Evolutionary conservation across 2,797 vertebrate genomes (phyloP).

Genomic region (Sphenopsis melanotis): DNA sequence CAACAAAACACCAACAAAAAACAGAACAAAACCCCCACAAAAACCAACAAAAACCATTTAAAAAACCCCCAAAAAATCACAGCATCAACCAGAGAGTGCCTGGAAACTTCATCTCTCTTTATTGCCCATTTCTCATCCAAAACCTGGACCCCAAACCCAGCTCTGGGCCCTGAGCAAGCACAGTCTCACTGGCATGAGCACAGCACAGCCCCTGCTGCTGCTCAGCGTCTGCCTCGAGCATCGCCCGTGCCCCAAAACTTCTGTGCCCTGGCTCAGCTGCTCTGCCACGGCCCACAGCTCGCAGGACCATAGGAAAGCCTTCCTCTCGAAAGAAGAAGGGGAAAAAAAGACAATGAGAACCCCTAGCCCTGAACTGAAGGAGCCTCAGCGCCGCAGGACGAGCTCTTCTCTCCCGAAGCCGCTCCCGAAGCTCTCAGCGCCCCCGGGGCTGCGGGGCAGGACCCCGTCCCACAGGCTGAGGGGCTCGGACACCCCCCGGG

Average conservation of each 20-base stretch:
- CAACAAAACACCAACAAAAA: too few relatives aligned
- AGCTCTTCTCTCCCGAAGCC: neutral
- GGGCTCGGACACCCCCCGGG: neutral
- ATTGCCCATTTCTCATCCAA: neutral
- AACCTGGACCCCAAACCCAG: neutral
- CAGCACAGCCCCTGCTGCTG: neutral
- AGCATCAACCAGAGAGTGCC: neutral
- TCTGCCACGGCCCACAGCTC: neutral
- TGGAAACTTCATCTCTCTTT: slow-evolving; percentile 1
- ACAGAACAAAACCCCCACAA: too few relatives aligned
- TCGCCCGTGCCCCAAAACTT: neutral
- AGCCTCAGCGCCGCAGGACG: neutral
- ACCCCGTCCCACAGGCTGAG: neutral
- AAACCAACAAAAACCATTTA: too few relatives aligned
- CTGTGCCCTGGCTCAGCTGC: neutral
- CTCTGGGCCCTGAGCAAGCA: neutral
- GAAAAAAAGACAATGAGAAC: neutral
- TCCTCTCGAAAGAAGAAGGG: neutral
- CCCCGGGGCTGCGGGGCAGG: slow-evolving; percentile 68
- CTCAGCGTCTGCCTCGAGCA: neutral
- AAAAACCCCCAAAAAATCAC: too few relatives aligned
- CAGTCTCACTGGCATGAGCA: neutral
- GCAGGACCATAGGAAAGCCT: neutral
- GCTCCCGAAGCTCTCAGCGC: slow-evolving; percentile 53
- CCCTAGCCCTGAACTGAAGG: rapidly evolving